Evolutionary conservation across 2,888 invertebrate genomes (phyloP), one percentile per base, ranked within the genome.

Genomic region (Protodeltote pygarga): DNA sequence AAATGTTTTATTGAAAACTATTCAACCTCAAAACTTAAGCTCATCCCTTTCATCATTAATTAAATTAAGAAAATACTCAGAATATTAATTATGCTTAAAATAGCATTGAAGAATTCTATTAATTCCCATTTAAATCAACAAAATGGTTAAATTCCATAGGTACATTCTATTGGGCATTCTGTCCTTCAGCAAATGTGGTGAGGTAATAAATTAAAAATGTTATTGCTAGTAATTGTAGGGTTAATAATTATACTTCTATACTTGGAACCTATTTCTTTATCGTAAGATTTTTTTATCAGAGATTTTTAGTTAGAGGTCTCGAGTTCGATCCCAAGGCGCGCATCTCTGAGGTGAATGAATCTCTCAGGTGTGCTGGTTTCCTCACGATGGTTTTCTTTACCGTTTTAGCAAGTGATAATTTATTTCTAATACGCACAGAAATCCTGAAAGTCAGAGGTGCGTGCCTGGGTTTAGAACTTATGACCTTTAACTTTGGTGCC

Each of bases 41-140:
- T 9, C n/a, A 33, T 0, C 5, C n/a, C n/a, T n/a, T n/a, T 6
- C 21, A 28, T 44, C 11, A 35, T 17, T 10, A 21, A 38, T 33
- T 37, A n/a, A 13, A 55, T 47, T 35, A 50, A 27, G 21, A 40
- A 16, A 42, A 40, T 42, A 33, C 16, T 32, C 11, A 29, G 28
- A 42, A 25, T 37, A 51, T 42, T 48, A 48, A 65, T 48, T 25
- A 39, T 27, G 8, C 17, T 15, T 40, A 34, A 55, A 64, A 61
- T 61, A 44, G 24, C 42, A 49, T 42, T 48, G 24, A 50, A 31
- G 29, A 47, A 33, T 29, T 51, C 41, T 29, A 62, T 62, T 65
- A 65, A 58, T 52, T 28, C 8, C 31, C 31, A 51, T 28, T 64
- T 58, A 47, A 61, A 64, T 62, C 53, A 65, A 52, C 52, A 33